Evolutionary conservation across 1,140 invertebrate species (phyloP).

Genomic region (Neodiprion lecontei): DNA sequence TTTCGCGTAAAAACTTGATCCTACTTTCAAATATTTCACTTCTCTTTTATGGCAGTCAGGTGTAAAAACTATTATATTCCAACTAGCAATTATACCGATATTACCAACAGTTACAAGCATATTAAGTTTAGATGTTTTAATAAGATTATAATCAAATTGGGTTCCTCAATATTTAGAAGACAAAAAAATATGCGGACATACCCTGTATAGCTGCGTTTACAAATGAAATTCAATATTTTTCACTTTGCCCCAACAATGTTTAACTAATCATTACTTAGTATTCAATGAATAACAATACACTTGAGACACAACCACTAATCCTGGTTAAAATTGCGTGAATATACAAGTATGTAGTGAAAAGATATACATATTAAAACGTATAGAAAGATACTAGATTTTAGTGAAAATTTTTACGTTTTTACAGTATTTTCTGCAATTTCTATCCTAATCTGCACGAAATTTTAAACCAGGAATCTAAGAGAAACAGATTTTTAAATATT

Average conservation of each 20-base stretch:
- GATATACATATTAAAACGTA: no score
- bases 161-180: conserved; percentile 14
- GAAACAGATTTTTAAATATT: no score
- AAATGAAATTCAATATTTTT: neutral
- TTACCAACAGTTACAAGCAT: neutral
- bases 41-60: neutral
- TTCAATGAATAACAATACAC: no score
- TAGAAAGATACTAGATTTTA: no score
- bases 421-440: no score
- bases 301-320: no score
- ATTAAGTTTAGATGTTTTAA: conserved; percentile 7
- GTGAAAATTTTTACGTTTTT: no score
- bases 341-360: no score
- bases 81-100: neutral
- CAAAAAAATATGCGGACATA: neutral
- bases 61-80: neutral
- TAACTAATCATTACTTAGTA: neutral
- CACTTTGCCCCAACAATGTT: neutral
- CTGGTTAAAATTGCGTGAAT: no score
- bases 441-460: no score
- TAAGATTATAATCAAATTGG: conserved; percentile 14
- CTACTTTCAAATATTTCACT: neutral
- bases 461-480: no score
- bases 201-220: neutral
- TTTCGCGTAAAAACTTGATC: neutral